Evolutionary conservation across 2,797 vertebrate genomes (phyloP).

Genomic region (Synanceia verrucosa): DNA sequence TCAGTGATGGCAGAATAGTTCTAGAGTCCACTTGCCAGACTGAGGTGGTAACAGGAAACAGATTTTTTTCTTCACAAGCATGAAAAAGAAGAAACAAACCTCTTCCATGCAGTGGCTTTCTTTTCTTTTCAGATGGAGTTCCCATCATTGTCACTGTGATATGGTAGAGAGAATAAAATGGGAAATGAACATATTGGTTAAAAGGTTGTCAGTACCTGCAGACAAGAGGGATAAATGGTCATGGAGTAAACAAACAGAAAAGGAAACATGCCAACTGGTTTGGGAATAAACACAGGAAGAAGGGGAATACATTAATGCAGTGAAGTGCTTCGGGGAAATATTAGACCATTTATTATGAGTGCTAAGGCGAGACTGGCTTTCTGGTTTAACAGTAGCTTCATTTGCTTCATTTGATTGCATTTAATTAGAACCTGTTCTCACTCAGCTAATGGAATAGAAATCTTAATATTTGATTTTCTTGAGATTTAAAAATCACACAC

Average conservation of each 20-base stretch:
- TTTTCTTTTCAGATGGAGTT: neutral
- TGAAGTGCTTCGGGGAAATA: conserved; percentile 16
- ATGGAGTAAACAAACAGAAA: conserved; percentile 17
- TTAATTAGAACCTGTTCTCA: conserved; percentile 13
- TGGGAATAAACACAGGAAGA: conserved; percentile 32
- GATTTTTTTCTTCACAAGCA: neutral
- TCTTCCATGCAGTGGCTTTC: neutral
- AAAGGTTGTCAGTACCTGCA: conserved; percentile 1
- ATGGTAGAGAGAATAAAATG: conserved; percentile 2
- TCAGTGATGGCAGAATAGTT: neutral
- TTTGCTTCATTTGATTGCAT: conserved; percentile 30
- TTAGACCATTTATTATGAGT: conserved; percentile 16
- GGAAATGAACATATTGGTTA: conserved; percentile 17
- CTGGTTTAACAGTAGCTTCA: conserved; percentile 31
- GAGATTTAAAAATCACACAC: conserved; percentile 49
- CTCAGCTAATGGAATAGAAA: conserved; percentile 34
- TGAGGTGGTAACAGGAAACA: neutral
- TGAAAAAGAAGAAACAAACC: neutral
- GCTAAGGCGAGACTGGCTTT: conserved; percentile 17
- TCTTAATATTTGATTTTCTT: conserved; percentile 54
- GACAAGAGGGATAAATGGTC: conserved; percentile 27
- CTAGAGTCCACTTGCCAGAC: conserved; percentile 3
- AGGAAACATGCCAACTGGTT: conserved; percentile 24
- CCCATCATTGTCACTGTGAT: neutral
- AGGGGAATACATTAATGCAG: neutral